phyloP scores from a whole-genome alignment of 1,140 invertebrate genomes.

The Campodea augens region DNA sequence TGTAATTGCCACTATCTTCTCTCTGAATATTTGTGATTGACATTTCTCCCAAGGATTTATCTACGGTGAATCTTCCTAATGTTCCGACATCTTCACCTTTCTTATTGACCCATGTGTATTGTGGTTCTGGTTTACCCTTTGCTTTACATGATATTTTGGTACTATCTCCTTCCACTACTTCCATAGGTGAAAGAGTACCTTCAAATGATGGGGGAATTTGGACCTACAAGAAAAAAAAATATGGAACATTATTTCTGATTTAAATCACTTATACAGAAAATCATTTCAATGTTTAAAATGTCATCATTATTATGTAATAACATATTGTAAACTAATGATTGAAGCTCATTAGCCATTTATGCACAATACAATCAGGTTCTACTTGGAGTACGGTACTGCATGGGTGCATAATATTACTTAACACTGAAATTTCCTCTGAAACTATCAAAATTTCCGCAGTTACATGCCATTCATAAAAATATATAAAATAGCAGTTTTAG shows the following conservation, averaged over 20 bases:
- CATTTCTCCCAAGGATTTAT: slow-evolving; percentile 40
- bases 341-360: background rate
- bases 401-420: too few species aligned
- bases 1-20: slow-evolving; percentile 57
- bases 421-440: too few species aligned
- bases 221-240: slow-evolving; percentile 34
- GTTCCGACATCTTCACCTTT: slow-evolving; percentile 37
- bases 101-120: slow-evolving; percentile 53
- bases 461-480: too few species aligned
- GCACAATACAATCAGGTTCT: background rate
- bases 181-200: slow-evolving; percentile 29
- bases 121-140: slow-evolving; percentile 59
- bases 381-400: background rate
- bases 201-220: slow-evolving; percentile 51
- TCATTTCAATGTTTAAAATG: background rate
- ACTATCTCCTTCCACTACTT: slow-evolving; percentile 57
- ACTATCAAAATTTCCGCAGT: too few species aligned
- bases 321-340: background rate
- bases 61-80: slow-evolving; percentile 44
- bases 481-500: too few species aligned
- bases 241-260: slow-evolving; percentile 1
- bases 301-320: background rate
- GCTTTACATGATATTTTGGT: slow-evolving; percentile 53
- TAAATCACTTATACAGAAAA: slow-evolving; percentile 8
- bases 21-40: slow-evolving; percentile 53